Conservation (phyloP, 2,113 vertebrate species). For the Sprattus sprattus region DNA sequence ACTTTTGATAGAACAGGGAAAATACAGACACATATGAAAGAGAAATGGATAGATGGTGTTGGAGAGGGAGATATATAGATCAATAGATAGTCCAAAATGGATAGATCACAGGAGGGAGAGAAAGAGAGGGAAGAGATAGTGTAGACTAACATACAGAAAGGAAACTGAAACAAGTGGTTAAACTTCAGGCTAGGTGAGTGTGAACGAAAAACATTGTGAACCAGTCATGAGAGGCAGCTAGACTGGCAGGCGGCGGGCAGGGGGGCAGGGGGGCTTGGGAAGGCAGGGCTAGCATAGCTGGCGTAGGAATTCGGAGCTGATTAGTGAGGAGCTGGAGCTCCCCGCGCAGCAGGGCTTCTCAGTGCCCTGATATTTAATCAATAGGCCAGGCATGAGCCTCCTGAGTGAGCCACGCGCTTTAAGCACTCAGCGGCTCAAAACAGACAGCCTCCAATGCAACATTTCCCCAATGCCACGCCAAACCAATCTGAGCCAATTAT, state of each 20-base stretch:
- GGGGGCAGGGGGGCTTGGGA: not conserved
- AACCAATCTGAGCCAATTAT: conserved; percentile 14
- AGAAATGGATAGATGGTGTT: not conserved
- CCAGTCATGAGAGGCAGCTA: conserved; percentile 22
- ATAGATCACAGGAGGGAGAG: not conserved
- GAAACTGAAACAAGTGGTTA: too few species aligned
- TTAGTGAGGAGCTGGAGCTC: conserved; percentile 50
- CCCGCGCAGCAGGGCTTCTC: conserved; percentile 32
- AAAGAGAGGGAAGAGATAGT: not conserved
- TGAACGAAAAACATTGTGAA: not conserved
- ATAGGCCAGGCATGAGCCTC: conserved; percentile 22
- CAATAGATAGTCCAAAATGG: not conserved
- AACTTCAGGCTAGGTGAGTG: not conserved
- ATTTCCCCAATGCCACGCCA: not conserved
- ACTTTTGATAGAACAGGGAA: too few species aligned
- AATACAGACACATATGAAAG: not conserved
- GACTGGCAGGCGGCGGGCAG: not conserved
- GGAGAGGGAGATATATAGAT: not conserved
- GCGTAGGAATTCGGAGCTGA: conserved; percentile 36
- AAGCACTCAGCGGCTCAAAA: not conserved
- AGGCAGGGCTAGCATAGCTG: not conserved
- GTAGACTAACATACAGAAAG: too few species aligned
- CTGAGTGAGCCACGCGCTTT: not conserved
- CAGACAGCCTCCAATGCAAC: not conserved
- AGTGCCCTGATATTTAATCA: conserved; percentile 37